phyloP scores from a whole-genome alignment of 2,113 vertebrate species.

The Polyodon spathula region DNA sequence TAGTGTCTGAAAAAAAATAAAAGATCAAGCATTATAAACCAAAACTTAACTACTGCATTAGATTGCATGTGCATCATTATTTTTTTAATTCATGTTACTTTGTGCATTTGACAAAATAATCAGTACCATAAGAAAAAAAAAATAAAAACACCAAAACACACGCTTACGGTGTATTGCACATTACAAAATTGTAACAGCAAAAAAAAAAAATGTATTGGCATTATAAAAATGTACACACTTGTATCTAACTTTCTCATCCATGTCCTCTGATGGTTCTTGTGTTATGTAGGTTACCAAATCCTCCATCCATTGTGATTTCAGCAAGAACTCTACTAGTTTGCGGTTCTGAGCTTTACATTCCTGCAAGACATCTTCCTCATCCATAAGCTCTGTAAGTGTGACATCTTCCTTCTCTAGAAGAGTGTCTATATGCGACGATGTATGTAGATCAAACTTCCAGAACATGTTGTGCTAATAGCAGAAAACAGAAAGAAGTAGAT shows the following conservation, averaged over 20 bases:
- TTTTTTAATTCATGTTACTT: too few species aligned
- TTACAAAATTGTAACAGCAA: too few species aligned
- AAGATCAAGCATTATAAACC: too few species aligned
- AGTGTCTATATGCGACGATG: slow-evolving; percentile 96
- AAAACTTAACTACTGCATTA: too few species aligned
- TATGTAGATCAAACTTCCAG: slow-evolving; percentile 99
- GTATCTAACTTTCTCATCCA: slow-evolving; percentile 95
- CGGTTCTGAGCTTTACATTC: slow-evolving; percentile 98
- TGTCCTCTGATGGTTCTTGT: slow-evolving; percentile 83
- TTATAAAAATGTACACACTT: slow-evolving; percentile 62
- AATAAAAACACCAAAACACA: neutral
- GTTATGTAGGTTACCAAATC: slow-evolving; percentile 92
- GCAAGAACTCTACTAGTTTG: slow-evolving; percentile 91
- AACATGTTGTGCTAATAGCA: slow-evolving; percentile 80
- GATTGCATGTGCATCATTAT: too few species aligned
- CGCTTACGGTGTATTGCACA: neutral
- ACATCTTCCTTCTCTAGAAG: slow-evolving; percentile 96
- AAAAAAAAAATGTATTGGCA: neutral
- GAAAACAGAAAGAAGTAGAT: neutral
- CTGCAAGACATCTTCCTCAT: slow-evolving; percentile 94
- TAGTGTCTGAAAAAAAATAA: too few species aligned
- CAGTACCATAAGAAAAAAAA: neutral
- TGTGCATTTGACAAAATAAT: neutral
- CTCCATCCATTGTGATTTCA: slow-evolving; percentile 90
- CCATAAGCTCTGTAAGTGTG: slow-evolving; percentile 90